These are phyloP conservation scores for Eunapius fragilis DNA, from an alignment of 37 sponge, comb jelly and placozoan genomes.

Conservation along the genomic window DNA sequence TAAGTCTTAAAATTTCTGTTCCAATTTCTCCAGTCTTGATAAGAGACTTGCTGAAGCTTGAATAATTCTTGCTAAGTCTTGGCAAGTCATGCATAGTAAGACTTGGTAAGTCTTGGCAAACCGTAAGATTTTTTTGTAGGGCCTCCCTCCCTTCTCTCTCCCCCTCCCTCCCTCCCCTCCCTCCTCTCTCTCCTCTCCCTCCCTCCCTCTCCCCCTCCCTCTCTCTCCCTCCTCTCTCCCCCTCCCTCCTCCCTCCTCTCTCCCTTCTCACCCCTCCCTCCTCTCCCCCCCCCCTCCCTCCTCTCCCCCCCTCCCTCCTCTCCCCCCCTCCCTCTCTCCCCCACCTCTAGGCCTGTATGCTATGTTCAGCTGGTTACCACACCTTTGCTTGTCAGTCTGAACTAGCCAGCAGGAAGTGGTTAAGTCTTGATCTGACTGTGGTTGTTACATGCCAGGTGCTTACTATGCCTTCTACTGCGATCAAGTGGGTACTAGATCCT, in stretches of 20 bases:
- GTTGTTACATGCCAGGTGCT: slow-evolving; percentile 86
- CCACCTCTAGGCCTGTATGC: slow-evolving; percentile 62
- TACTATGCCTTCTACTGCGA: slow-evolving; percentile 92
- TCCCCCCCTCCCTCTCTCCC: slow-evolving; percentile 19
- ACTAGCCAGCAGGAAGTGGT: slow-evolving; percentile 61
- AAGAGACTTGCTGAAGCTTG: too few relatives aligned
- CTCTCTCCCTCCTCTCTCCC: background rate
- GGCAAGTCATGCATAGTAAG: background rate
- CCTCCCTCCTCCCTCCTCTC: background rate
- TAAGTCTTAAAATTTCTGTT: too few relatives aligned
- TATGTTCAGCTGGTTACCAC: slow-evolving; percentile 76
- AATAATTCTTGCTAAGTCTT: too few relatives aligned
- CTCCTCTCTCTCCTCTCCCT: background rate
- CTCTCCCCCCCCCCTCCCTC: background rate
- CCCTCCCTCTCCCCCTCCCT: background rate
- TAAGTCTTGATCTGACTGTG: slow-evolving; percentile 81
- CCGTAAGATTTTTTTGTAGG: background rate
- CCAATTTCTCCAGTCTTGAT: too few relatives aligned
- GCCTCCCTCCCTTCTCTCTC: background rate
- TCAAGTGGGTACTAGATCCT: too few relatives aligned
- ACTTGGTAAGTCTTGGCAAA: too few relatives aligned
- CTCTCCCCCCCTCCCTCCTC: background rate
- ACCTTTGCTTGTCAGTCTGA: slow-evolving; percentile 87
- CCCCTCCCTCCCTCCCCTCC: background rate
- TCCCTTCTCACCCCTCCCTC: too few relatives aligned